Evolutionary conservation across 1,140 invertebrate genomes (phyloP), one percentile per base, ranked within the genome.

Genomic region (Hycleus phaleratus): DNA sequence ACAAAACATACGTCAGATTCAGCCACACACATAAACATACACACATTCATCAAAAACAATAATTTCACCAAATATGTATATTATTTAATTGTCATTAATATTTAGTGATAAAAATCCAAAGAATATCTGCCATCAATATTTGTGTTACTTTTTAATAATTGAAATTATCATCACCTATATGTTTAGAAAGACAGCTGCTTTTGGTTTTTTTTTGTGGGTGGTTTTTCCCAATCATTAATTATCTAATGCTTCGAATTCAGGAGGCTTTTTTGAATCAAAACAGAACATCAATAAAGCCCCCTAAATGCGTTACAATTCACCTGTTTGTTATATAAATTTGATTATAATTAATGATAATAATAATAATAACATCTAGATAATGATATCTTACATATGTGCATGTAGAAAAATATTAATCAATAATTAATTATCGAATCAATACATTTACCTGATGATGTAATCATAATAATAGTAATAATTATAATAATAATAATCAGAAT

Each of bases 371-470:
- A 62, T 61, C 38, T 51, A 60, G 43, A 49, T 32, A 32, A 46
- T 58, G 56, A 56, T 62, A 54, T 65, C 46, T 65, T 72, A 72
- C 68, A 70, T 69, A 68, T 70, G 71, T 71, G 71, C 69, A 70
- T 71, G 70, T 73, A 72, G 70, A 73, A 72, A 73, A 73, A 72
- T 72, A 72, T 69, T 58, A 66, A 66, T 68, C 58, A 60, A 65
- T 61, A 64, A 39, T 56, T 50, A 46, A 60, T 53, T 18, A 38
- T 32, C 32, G 32, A 32, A 58, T 40, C 43, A 52, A 53, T 45
- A 53, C 39, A 26, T 52, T 52, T 45, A 53, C 51, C 32, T 32
- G 32, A 32, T 32, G 32, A 32, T 32, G 32, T 18, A 18, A 18
- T 18, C 18, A 18, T 18, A 18, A 18, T 18, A 18, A 18, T 18